A percentile compares a stretch with the other conserved stretches of the same genome.
phyloP scores from a whole-genome alignment of 2,113 vertebrate species.

The Zosterops japonicus region DNA sequence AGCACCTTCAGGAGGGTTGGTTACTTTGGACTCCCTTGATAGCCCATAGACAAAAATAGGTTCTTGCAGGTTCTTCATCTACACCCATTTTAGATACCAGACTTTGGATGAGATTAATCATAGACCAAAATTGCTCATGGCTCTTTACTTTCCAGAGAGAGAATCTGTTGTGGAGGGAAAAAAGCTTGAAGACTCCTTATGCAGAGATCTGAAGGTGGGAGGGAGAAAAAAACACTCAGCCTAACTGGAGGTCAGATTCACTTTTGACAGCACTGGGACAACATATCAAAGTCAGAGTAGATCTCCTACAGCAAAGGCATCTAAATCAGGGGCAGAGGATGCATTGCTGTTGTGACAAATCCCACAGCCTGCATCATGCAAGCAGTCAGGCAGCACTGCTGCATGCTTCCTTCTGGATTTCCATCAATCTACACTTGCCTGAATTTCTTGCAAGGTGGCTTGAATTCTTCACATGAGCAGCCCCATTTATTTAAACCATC shows the following conservation, averaged over 20 bases:
- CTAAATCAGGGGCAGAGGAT: not conserved
- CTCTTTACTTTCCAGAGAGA: not conserved
- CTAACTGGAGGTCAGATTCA: not conserved
- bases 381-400: not conserved
- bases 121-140: not conserved
- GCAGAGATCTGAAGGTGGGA: not conserved
- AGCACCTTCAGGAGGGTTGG: not conserved
- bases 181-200: not conserved
- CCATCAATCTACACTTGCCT: fast-evolving
- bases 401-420: not conserved
- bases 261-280: not conserved
- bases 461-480: not conserved
- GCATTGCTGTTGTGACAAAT: not conserved
- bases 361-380: not conserved
- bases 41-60: not conserved
- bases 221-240: not conserved
- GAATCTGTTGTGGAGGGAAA: not conserved
- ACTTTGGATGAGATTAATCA: not conserved
- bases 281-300: fast-evolving
- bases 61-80: not conserved
- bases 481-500: not conserved
- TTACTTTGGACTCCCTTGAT: not conserved
- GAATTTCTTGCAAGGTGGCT: not conserved
- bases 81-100: not conserved
- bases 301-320: not conserved